Conservation (phyloP, 2,888 invertebrate species). For the Trichopria drosophilae region DNA sequence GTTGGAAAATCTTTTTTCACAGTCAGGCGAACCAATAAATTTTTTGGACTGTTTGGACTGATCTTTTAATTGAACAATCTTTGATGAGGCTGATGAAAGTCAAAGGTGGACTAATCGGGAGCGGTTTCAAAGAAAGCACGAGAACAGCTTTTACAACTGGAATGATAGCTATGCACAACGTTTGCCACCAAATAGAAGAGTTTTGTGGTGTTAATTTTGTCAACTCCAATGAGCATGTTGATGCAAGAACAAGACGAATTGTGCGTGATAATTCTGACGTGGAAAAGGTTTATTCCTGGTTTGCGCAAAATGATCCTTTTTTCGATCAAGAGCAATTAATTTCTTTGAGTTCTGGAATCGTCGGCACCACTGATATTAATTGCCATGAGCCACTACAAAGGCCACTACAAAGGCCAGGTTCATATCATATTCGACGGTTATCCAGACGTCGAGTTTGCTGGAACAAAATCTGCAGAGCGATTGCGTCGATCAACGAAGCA, state of each 20-base stretch:
- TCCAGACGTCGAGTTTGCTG: constrained; percentile 21
- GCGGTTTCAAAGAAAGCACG: too few relatives aligned
- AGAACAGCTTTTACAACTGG: constrained; percentile 23
- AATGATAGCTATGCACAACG: too few relatives aligned
- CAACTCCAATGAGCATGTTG: constrained; percentile 36
- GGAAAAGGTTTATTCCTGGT: too few relatives aligned
- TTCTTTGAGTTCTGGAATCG: constrained; percentile 34
- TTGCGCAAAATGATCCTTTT: too few relatives aligned
- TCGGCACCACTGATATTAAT: constrained; percentile 30
- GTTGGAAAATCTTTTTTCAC: constrained; percentile 32
- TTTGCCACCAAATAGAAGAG: constrained; percentile 32
- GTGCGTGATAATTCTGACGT: too few relatives aligned
- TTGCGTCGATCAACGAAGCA: constrained; percentile 28
- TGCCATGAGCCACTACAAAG: constrained; percentile 34
- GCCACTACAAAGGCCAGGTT: too few relatives aligned
- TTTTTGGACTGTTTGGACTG: constrained; percentile 33
- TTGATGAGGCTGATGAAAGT: constrained; percentile 34
- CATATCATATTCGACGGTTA: constrained; percentile 38
- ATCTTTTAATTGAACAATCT: constrained; percentile 36
- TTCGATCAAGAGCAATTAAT: too few relatives aligned
- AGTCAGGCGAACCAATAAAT: constrained; percentile 33
- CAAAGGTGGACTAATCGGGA: too few relatives aligned
- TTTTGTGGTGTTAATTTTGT: constrained; percentile 19
- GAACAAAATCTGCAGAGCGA: constrained; percentile 34
- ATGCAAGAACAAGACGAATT: too few relatives aligned